Percentiles rank a stretch among this genome's conserved stretches.
Conservation (phyloP, 2,888 invertebrate species). For the Meganola albula region DNA sequence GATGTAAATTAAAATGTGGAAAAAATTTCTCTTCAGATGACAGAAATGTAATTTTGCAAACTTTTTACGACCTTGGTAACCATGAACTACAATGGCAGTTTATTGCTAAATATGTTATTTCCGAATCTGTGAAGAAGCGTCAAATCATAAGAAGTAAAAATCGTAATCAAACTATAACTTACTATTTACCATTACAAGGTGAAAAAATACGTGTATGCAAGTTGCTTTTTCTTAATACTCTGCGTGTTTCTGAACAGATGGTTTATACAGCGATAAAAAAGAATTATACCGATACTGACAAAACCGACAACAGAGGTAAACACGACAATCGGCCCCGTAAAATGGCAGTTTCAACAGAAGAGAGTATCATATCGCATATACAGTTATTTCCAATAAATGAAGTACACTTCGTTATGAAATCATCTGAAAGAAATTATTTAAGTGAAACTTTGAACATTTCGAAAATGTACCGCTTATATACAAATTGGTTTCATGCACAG, state of each 20-base stretch:
- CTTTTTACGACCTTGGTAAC: no score
- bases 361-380: conserved; percentile 7
- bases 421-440: conserved; percentile 2
- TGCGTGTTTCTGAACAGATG: conserved; percentile 4
- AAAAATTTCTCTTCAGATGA: no score
- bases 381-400: conserved; percentile 6
- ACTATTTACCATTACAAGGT: background rate
- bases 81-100: conserved; percentile 8
- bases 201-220: conserved; percentile 1
- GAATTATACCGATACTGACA: background rate
- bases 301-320: conserved; percentile 1
- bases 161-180: conserved; percentile 5
- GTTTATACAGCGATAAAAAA: conserved; percentile 9
- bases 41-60: no score
- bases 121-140: conserved; percentile 6
- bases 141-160: conserved; percentile 6
- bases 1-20: no score
- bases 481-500: background rate
- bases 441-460: conserved; percentile 1
- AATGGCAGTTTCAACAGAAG: conserved; percentile 5
- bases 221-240: conserved; percentile 5
- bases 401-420: conserved; percentile 4
- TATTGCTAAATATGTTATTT: conserved; percentile 6
- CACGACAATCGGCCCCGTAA: conserved; percentile 6
- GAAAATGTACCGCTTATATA: conserved; percentile 1